Conservation (phyloP, 2,888 invertebrate species). For the Aphelenchoides bicaudatus region DNA sequence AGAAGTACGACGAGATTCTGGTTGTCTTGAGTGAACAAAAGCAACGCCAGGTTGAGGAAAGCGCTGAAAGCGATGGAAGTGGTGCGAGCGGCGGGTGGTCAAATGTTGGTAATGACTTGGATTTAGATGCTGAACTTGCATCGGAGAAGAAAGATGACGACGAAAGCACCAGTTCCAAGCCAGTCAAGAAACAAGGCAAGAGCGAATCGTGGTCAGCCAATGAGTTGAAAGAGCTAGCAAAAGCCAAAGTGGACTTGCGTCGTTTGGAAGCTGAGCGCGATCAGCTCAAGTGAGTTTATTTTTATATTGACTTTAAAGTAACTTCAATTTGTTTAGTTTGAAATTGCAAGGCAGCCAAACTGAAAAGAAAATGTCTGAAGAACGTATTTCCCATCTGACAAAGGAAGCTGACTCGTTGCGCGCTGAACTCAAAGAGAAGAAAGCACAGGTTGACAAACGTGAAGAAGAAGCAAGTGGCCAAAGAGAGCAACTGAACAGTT, state of each 20-base stretch:
- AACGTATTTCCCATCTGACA: no score
- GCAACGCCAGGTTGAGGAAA: background rate
- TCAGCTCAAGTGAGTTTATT: conserved; percentile 9
- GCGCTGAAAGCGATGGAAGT: conserved; percentile 13
- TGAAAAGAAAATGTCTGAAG: background rate
- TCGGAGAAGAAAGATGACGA: background rate
- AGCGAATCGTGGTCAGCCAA: background rate
- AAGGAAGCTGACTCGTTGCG: no score
- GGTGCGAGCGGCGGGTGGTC: conserved; percentile 13
- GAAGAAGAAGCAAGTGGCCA: no score
- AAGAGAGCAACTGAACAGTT: conserved; percentile 1
- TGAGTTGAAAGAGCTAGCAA: conserved; percentile 30
- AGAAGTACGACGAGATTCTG: conserved; percentile 5
- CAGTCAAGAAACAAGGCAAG: background rate
- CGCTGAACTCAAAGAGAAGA: background rate
- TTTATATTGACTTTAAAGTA: background rate
- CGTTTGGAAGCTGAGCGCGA: conserved; percentile 27
- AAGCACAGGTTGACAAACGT: conserved; percentile 1
- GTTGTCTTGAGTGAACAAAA: background rate
- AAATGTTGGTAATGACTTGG: conserved; percentile 9
- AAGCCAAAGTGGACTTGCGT: conserved; percentile 32
- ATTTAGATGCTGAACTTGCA: background rate
- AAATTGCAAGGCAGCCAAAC: background rate
- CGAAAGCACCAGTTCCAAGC: background rate
- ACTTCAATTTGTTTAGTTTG: background rate